Base-by-base conservation (phyloP, 2,888 invertebrate genomes). In the Ommatoiulus sabulosus region DNA sequence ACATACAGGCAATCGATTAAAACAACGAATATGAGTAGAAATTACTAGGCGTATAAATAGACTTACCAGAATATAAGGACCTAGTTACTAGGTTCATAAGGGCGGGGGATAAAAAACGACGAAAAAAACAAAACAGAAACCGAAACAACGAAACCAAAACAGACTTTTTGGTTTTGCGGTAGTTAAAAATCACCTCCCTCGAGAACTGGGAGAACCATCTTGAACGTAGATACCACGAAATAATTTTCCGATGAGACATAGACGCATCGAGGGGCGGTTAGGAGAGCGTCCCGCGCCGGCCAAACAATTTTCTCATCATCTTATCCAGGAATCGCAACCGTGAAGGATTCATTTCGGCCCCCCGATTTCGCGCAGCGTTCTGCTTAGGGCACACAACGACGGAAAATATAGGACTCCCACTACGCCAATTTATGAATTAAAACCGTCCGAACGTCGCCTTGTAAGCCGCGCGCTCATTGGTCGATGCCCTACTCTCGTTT, bases 141-240 rank as follows among this genome's bases (percentile, higher is more conserved):
- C 35, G 44, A 35, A 35, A 84, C n/a, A 84, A 35, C 35, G 35
- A 0, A 84, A 84, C 84, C 84, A 44, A 57, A 84, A 84, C 3
- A 35, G 35, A 84, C 84, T 35, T 57, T 57, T 57, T 17, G 84
- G 84, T 84, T 84, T 43, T 84, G 35, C 35, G 44, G 57, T 57
- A 57, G 57, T 35, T 84, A 35, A 84, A 84, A 57, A 84, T 84
- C 17, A 84, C 35, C 84, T 87, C 87, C 87, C 87, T 87, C 52
- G 52, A 46, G 57, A 87, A 46, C 52, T n/a, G 87, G 87, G 87
- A 87, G 87, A 87, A 87, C 87, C 87, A 87, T 87, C 87, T 87
- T 87, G 87, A 52, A 87, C 87, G 87, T 48, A 87, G 87, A 87
- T 87, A 87, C 87, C 87, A 87, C 87, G 87, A 87, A 87, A 87